Evolutionary conservation across 2,797 vertebrate genomes (phyloP).

Genomic region (Malacoctenus gilli): DNA sequence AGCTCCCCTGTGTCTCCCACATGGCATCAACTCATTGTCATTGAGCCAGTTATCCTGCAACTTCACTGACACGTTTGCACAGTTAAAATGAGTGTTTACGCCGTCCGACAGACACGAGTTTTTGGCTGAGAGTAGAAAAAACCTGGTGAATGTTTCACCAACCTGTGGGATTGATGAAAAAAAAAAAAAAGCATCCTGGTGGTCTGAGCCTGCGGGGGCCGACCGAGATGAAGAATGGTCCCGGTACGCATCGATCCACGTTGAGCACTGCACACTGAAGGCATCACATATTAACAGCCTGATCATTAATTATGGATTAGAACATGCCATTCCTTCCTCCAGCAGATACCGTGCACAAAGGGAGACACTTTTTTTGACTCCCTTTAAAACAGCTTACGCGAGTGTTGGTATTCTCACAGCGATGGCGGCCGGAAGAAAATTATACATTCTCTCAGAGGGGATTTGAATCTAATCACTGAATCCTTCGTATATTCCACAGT

Average conservation of each 20-base stretch:
- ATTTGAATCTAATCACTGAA: slow-evolving; percentile 3
- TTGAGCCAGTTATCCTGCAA: no score
- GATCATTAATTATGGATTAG: slow-evolving; percentile 37
- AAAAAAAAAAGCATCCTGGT: slow-evolving; percentile 9
- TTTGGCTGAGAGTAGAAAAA: not conserved
- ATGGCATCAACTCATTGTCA: no score
- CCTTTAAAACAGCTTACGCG: no score
- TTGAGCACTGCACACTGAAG: not conserved
- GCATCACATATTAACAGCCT: slow-evolving; percentile 26
- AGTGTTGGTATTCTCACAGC: slow-evolving; percentile 1
- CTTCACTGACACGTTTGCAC: no score
- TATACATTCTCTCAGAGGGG: slow-evolving; percentile 4
- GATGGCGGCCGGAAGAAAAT: slow-evolving; percentile 9
- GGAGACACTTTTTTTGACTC: not conserved
- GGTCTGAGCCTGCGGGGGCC: not conserved
- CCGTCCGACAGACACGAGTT: no score
- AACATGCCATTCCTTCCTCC: slow-evolving; percentile 8
- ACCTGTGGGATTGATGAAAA: slow-evolving; percentile 2
- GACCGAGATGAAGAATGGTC: slow-evolving; percentile 21
- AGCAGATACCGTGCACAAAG: not conserved
- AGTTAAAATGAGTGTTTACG: no score
- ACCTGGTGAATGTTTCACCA: no score
- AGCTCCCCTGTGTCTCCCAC: no score
- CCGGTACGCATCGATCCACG: slow-evolving; percentile 18
- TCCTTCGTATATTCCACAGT: no score